Conservation (phyloP, 2,888 invertebrate genomes). For the Myopa testacea region DNA sequence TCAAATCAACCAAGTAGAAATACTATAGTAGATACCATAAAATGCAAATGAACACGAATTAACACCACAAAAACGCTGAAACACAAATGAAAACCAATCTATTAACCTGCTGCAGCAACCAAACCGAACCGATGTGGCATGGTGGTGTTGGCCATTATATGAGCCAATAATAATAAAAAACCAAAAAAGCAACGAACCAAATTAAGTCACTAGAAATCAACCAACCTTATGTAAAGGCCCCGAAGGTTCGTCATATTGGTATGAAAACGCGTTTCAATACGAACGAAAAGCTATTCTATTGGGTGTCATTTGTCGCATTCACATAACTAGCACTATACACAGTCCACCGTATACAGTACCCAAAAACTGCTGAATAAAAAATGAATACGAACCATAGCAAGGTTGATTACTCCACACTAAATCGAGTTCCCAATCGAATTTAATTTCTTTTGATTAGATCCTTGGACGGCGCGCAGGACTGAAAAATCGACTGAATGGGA, state of each 20-base stretch:
- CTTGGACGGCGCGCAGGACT: constrained; percentile 19
- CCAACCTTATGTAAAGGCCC: constrained; percentile 16
- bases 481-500: not conserved
- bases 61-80: constrained; percentile 48
- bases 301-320: constrained; percentile 32
- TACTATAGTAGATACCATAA: constrained; percentile 16
- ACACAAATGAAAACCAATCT: constrained; percentile 55
- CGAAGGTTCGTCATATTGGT: not conserved
- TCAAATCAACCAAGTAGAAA: constrained; percentile 6
- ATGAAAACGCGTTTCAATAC: constrained; percentile 16
- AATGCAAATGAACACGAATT: constrained; percentile 46
- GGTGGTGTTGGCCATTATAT: constrained; percentile 12
- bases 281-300: constrained; percentile 35
- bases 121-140: constrained; percentile 35
- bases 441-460: constrained; percentile 30
- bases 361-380: not conserved
- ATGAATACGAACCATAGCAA: not conserved
- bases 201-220: constrained; percentile 32
- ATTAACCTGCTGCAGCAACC: constrained; percentile 61
- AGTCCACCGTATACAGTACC: not conserved
- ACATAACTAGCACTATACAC: not conserved
- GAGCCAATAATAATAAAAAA: constrained; percentile 28
- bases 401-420: too few species aligned
- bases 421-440: constrained; percentile 33
- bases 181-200: not conserved